Evolutionary conservation across 2,113 vertebrate species (phyloP).

Genomic region (Puma concolor): DNA sequence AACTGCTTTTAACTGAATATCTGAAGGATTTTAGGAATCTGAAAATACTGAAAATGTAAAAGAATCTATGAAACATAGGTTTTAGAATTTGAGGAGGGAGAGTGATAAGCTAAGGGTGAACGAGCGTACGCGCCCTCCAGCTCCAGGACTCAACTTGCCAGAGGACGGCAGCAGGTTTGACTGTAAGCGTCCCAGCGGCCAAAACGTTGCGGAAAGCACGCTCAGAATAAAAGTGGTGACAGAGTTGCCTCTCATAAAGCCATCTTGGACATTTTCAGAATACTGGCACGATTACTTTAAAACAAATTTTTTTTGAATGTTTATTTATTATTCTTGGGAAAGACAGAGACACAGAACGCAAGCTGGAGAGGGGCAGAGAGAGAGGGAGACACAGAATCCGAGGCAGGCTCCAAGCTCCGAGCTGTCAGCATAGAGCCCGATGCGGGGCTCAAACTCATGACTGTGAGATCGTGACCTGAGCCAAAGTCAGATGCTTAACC

Average conservation of each 20-base stretch:
- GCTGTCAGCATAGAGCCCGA: no score
- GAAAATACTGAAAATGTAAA: not conserved
- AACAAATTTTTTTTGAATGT: no score
- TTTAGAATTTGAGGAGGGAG: not conserved
- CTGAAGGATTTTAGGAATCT: not conserved
- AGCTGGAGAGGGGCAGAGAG: no score
- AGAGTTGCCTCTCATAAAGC: not conserved
- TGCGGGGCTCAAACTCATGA: no score
- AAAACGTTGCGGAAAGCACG: not conserved
- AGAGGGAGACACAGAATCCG: no score
- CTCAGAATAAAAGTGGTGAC: not conserved
- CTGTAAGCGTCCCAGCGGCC: not conserved
- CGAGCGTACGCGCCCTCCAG: not conserved
- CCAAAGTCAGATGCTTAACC: no score
- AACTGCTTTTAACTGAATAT: constrained; percentile 14
- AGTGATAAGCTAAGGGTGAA: not conserved
- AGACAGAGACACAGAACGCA: no score
- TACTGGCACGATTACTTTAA: not conserved
- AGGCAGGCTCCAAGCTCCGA: no score
- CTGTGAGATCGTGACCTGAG: no score
- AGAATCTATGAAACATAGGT: not conserved
- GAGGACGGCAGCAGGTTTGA: not conserved
- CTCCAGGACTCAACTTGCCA: not conserved
- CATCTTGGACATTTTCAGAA: not conserved
- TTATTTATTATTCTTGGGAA: no score